phyloP scores from a whole-genome alignment of 2,888 invertebrate species.

The Watsonalla binaria region DNA sequence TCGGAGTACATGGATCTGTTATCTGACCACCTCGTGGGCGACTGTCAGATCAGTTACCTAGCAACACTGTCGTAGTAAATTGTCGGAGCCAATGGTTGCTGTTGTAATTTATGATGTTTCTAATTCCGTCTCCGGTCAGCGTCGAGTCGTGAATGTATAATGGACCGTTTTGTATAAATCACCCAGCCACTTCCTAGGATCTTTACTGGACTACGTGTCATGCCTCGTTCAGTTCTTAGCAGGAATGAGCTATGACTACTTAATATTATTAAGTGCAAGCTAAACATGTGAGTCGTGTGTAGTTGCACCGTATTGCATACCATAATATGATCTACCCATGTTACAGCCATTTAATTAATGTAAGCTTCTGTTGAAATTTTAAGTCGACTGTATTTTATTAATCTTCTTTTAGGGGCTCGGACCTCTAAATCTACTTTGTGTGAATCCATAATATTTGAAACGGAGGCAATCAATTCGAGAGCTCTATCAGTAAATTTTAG shows the following conservation, averaged over 20 bases:
- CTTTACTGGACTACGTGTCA: not conserved
- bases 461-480: too few relatives aligned
- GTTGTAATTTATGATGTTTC: not conserved
- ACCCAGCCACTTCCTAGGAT: slow-evolving; percentile 27
- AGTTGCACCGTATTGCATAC: too few relatives aligned
- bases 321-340: too few relatives aligned
- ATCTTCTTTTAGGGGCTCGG: too few relatives aligned
- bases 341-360: too few relatives aligned
- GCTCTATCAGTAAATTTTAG: too few relatives aligned
- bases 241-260: slow-evolving; percentile 4
- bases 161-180: slow-evolving; percentile 11
- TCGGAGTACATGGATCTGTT: not conserved
- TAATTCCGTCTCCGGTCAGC: not conserved
- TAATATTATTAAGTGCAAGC: too few relatives aligned
- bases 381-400: too few relatives aligned
- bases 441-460: too few relatives aligned
- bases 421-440: too few relatives aligned
- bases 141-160: slow-evolving; percentile 6
- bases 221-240: slow-evolving; percentile 3
- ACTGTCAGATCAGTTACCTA: not conserved
- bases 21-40: not conserved
- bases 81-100: not conserved
- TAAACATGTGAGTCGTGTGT: too few relatives aligned
- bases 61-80: not conserved
- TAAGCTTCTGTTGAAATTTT: too few relatives aligned